Percentiles rank a stretch among this genome's conserved stretches.
phyloP scores from a whole-genome alignment of 2,113 vertebrate genomes.

The Syngnathus scovelli region DNA sequence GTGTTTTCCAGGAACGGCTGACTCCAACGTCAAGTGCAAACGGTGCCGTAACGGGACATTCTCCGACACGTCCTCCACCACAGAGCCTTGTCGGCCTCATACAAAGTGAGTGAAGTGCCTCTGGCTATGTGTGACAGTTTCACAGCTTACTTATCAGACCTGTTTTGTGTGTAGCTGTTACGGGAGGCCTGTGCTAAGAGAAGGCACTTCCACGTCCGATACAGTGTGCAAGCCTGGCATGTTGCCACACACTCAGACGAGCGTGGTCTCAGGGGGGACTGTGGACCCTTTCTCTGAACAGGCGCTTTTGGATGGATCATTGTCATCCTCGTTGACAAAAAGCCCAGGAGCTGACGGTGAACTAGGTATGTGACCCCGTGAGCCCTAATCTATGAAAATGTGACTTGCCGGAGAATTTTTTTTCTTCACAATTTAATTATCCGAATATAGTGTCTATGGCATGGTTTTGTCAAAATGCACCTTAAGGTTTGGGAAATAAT shows the following conservation, averaged over 20 bases:
- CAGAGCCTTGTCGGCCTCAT: constrained; percentile 48
- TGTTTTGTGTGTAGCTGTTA: constrained; percentile 46
- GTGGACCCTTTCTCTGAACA: neutral
- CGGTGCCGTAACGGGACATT: constrained; percentile 45
- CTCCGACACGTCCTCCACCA: constrained; percentile 40
- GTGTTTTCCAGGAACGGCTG: constrained; percentile 42
- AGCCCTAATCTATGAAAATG: neutral
- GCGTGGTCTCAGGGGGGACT: neutral
- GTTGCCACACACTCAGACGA: neutral
- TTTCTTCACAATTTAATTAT: neutral
- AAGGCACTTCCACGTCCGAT: constrained; percentile 40
- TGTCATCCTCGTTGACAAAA: neutral
- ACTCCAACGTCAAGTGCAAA: constrained; percentile 44
- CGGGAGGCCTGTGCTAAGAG: constrained; percentile 15
- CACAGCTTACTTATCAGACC: constrained; percentile 14
- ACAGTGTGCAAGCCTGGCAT: constrained; percentile 25
- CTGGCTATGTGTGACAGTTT: neutral
- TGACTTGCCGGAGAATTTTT: neutral
- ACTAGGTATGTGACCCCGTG: constrained; percentile 20
- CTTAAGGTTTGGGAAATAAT: neutral
- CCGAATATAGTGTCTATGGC: neutral
- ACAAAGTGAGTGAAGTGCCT: constrained; percentile 46
- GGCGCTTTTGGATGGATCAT: neutral
- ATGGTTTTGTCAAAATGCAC: neutral
- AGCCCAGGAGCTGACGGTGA: neutral